Evolutionary conservation across 2,113 vertebrate genomes (phyloP).

Genomic region (Poecile atricapillus): DNA sequence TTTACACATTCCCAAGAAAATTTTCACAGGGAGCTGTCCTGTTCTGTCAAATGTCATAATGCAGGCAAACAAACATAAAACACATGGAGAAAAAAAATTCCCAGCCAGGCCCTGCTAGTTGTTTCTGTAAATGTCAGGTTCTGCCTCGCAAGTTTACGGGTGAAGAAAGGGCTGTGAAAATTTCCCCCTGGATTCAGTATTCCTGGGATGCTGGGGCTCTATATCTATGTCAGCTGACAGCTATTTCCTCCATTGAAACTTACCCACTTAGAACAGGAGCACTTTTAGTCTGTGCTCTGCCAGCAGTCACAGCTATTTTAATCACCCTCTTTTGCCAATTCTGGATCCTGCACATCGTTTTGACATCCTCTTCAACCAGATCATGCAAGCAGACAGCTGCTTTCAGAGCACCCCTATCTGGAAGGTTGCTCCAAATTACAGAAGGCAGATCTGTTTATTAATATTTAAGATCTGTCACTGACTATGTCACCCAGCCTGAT

Average conservation of each 20-base stretch:
- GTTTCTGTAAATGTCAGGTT: not conserved
- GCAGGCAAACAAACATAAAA: not conserved
- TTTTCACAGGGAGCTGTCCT: not conserved
- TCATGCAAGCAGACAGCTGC: constrained; percentile 5
- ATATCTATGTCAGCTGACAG: not conserved
- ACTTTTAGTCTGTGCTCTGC: not conserved
- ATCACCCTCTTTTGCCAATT: not conserved
- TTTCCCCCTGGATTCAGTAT: not conserved
- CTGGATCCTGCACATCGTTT: not conserved
- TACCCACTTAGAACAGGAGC: not conserved
- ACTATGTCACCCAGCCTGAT: not conserved
- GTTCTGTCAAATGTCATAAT: not conserved
- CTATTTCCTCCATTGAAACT: not conserved
- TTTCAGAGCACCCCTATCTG: not conserved
- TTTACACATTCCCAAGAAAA: not conserved
- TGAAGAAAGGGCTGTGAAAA: not conserved
- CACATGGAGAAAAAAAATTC: not conserved
- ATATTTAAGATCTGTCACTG: constrained; percentile 16
- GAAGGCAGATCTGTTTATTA: constrained; percentile 9
- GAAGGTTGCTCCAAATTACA: not conserved
- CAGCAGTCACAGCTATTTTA: constrained; percentile 11
- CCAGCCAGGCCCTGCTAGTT: not conserved
- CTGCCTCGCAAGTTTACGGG: not conserved
- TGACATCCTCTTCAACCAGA: not conserved
- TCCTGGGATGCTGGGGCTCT: not conserved